Conservation (phyloP, 2,113 vertebrate genomes). For the Anhinga anhinga region DNA sequence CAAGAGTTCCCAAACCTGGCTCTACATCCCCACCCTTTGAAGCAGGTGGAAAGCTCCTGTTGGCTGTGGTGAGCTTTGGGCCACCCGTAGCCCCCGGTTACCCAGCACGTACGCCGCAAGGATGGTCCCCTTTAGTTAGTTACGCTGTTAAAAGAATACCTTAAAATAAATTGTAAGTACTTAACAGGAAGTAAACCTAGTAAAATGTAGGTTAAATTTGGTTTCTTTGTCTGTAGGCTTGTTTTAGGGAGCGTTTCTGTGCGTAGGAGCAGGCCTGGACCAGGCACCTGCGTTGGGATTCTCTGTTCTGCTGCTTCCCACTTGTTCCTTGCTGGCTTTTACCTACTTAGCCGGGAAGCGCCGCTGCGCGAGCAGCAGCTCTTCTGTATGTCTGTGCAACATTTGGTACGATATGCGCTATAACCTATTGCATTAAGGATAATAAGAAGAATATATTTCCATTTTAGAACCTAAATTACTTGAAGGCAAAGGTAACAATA, state of each 20-base stretch:
- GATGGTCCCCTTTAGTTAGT: not conserved
- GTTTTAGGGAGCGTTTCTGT: not conserved
- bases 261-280: not conserved
- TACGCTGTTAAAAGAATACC: not conserved
- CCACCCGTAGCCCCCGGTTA: not conserved
- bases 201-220: not conserved
- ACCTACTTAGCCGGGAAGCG: not conserved
- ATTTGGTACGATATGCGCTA: not conserved
- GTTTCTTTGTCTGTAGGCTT: not conserved
- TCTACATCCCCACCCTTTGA: not conserved
- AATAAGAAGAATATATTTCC: not conserved
- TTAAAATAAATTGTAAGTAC: not conserved
- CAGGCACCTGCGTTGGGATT: not conserved
- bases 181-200: not conserved
- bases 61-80: not conserved
- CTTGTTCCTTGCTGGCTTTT: not conserved
- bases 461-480: not conserved
- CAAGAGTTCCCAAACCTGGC: not conserved
- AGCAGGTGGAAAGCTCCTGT: not conserved
- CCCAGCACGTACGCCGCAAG: fast-evolving
- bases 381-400: not conserved
- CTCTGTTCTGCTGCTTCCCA: not conserved
- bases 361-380: not conserved
- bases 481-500: not conserved
- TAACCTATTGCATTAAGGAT: not conserved